Conservation (phyloP, 2,113 vertebrate genomes). For the Chionomys nivalis region DNA sequence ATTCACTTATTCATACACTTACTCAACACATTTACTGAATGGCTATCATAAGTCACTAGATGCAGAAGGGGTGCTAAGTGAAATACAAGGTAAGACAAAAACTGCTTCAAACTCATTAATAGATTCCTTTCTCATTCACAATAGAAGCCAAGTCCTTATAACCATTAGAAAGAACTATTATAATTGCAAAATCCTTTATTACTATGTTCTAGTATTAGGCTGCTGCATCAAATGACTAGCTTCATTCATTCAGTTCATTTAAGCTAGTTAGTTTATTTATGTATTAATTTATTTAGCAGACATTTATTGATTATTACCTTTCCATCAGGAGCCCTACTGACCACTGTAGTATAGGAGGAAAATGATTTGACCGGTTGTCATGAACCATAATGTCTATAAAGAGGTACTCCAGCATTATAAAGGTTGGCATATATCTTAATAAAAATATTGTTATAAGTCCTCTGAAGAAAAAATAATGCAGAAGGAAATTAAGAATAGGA, state of each 20-base stretch:
- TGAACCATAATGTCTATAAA: neutral
- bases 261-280: neutral
- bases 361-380: constrained; percentile 6
- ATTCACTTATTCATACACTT: neutral
- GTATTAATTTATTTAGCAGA: neutral
- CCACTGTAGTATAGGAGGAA: neutral
- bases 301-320: constrained; percentile 5
- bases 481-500: constrained; percentile 2
- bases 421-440: neutral
- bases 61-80: neutral
- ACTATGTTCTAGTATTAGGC: neutral
- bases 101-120: neutral
- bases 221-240: neutral
- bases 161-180: neutral
- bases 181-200: neutral
- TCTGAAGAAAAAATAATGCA: constrained; percentile 38
- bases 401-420: constrained; percentile 1
- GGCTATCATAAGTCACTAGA: neutral
- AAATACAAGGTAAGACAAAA: neutral
- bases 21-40: constrained; percentile 30
- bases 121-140: neutral
- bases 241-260: constrained; percentile 32
- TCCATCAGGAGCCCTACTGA: neutral
- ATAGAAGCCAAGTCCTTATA: neutral
- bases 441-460: neutral